phyloP scores from a whole-genome alignment of 1,140 invertebrate genomes.

The Drosophila ohnishii region DNA sequence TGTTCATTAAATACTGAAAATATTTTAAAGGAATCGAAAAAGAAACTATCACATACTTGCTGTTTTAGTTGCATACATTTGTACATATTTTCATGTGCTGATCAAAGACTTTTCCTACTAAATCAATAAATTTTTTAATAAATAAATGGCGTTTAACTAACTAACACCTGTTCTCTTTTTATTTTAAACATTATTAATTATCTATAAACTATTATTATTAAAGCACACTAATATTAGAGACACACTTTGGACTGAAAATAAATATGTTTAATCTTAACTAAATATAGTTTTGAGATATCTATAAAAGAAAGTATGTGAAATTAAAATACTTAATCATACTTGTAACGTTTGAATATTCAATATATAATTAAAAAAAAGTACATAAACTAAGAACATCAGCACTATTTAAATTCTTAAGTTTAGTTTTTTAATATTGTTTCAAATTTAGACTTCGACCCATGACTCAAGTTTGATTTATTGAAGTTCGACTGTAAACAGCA shows the following conservation, averaged over 20 bases:
- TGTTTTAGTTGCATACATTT: too few relatives aligned
- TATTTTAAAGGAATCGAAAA: too few relatives aligned
- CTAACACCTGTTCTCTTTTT: neutral
- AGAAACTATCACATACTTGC: too few relatives aligned
- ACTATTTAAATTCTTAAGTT: neutral
- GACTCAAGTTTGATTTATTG: neutral
- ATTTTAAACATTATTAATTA: neutral
- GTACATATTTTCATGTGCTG: too few relatives aligned
- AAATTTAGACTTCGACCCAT: too few relatives aligned
- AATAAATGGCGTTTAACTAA: neutral
- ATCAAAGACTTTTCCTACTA: neutral
- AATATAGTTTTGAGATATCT: neutral
- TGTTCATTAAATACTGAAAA: too few relatives aligned
- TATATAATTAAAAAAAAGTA: too few relatives aligned
- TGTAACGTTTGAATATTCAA: too few relatives aligned
- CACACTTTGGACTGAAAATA: too few relatives aligned
- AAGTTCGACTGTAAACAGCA: neutral
- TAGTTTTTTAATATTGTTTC: neutral
- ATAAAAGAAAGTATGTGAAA: too few relatives aligned
- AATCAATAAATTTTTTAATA: neutral
- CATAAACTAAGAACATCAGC: neutral
- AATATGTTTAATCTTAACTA: neutral
- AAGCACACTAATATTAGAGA: neutral
- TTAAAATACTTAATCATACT: too few relatives aligned
- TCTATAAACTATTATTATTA: neutral